Conservation (phyloP, 2,113 vertebrate genomes). For the Megaceryle torquata region DNA sequence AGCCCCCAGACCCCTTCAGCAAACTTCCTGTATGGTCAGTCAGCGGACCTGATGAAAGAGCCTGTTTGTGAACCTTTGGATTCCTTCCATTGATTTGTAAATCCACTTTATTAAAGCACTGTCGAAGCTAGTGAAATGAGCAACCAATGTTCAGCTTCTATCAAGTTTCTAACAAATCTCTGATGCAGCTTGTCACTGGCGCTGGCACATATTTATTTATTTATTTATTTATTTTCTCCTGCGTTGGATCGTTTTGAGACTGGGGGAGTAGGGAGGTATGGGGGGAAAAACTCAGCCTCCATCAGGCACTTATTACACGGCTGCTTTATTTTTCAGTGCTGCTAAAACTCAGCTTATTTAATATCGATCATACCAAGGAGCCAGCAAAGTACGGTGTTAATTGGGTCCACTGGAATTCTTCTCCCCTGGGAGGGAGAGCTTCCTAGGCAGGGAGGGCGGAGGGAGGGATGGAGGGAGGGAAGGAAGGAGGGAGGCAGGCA, state of each 20-base stretch:
- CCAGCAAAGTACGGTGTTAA: conserved; percentile 76
- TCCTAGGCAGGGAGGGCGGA: conserved; percentile 53
- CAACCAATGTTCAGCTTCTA: not conserved
- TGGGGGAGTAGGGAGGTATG: not conserved
- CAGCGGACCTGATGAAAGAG: conserved; percentile 56
- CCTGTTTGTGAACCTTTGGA: conserved; percentile 59
- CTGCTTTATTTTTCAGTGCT: conserved; percentile 66
- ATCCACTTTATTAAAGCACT: conserved; percentile 56
- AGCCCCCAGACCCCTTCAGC: conserved; percentile 55
- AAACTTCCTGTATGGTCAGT: conserved; percentile 57
- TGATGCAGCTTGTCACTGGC: not conserved
- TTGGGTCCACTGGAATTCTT: conserved; percentile 80
- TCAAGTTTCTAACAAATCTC: conserved; percentile 36
- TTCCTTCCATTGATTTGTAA: conserved; percentile 64
- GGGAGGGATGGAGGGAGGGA: conserved; percentile 38
- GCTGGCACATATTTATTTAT: not conserved
- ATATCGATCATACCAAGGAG: conserved; percentile 71
- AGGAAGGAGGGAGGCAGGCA: not conserved
- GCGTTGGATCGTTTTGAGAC: not conserved
- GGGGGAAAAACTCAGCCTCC: not conserved
- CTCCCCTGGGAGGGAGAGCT: conserved; percentile 61
- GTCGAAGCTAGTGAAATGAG: conserved; percentile 43
- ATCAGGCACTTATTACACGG: conserved; percentile 33
- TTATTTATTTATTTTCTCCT: not conserved
- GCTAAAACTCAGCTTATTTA: conserved; percentile 73